Conservation (phyloP, 2,797 vertebrate genomes). For the Graptemys geographica region DNA sequence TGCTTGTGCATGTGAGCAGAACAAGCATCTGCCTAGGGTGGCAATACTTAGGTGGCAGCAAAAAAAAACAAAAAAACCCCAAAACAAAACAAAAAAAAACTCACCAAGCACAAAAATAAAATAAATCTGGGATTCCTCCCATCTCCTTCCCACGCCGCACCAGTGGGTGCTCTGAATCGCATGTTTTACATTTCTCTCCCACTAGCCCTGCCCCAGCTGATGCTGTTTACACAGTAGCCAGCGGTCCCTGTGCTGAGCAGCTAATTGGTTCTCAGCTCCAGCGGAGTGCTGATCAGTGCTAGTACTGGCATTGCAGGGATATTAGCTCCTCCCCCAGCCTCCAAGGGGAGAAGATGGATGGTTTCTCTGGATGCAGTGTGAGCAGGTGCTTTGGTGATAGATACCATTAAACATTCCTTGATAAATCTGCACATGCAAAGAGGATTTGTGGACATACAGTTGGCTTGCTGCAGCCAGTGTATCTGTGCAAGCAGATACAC, state of each 20-base stretch:
- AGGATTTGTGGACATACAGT: not conserved
- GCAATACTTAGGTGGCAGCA: not conserved
- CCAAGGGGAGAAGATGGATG: not conserved
- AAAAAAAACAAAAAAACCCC: no score
- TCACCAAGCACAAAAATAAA: not conserved
- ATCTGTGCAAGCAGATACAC: not conserved
- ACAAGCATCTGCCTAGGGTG: not conserved
- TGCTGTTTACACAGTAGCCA: not conserved
- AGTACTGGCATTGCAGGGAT: not conserved
- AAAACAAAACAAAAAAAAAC: no score
- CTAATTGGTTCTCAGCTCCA: not conserved
- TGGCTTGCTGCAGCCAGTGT: not conserved
- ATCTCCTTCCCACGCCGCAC: not conserved
- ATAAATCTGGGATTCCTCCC: not conserved
- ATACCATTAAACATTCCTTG: not conserved
- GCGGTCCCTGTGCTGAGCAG: not conserved
- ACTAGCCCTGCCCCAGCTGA: not conserved
- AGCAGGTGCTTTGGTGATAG: not conserved
- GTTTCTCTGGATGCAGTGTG: not conserved
- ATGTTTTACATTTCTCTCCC: not conserved
- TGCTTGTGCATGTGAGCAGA: not conserved
- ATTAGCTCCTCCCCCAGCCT: not conserved
- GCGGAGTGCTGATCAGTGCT: slow-evolving; percentile 18
- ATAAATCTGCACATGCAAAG: not conserved
- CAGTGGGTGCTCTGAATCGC: rapidly evolving